Evolutionary conservation across 1,140 invertebrate genomes (phyloP).

Genomic region (Phenacoccus solenopsis): DNA sequence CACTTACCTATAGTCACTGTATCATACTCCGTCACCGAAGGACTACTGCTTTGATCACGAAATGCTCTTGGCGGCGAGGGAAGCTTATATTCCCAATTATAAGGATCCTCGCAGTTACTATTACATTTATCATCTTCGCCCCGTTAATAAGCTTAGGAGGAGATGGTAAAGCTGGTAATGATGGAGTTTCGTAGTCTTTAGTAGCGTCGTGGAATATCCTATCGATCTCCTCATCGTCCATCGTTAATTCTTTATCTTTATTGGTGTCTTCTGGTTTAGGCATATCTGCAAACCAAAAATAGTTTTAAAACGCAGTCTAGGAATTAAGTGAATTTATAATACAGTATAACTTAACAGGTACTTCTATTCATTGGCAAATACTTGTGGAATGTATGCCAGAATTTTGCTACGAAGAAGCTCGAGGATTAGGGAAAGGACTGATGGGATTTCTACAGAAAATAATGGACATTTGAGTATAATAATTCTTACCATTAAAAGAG

Average conservation of each 20-base stretch:
- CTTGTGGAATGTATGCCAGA: too few relatives aligned
- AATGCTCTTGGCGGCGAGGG: constrained; percentile 48
- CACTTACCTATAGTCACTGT: constrained; percentile 29
- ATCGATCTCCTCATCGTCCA: constrained; percentile 30
- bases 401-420: too few relatives aligned
- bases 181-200: constrained; percentile 24
- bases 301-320: too few relatives aligned
- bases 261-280: too few relatives aligned
- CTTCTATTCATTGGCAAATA: too few relatives aligned
- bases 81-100: constrained; percentile 48
- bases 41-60: constrained; percentile 36
- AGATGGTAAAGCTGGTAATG: constrained; percentile 6
- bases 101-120: constrained; percentile 9
- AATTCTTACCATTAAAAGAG: too few relatives aligned
- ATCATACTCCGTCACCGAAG: constrained; percentile 32
- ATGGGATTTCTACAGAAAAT: too few relatives aligned
- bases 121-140: background rate
- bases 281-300: too few relatives aligned
- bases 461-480: too few relatives aligned
- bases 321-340: too few relatives aligned
- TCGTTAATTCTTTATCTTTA: constrained; percentile 23
- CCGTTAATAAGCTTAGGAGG: constrained; percentile 15
- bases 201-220: constrained; percentile 29
- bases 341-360: too few relatives aligned
- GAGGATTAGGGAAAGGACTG: too few relatives aligned